Evolutionary conservation across 2,113 vertebrate genomes (phyloP), one percentile per base, ranked within the genome.

Genomic region (Thamnaconus septentrionalis): DNA sequence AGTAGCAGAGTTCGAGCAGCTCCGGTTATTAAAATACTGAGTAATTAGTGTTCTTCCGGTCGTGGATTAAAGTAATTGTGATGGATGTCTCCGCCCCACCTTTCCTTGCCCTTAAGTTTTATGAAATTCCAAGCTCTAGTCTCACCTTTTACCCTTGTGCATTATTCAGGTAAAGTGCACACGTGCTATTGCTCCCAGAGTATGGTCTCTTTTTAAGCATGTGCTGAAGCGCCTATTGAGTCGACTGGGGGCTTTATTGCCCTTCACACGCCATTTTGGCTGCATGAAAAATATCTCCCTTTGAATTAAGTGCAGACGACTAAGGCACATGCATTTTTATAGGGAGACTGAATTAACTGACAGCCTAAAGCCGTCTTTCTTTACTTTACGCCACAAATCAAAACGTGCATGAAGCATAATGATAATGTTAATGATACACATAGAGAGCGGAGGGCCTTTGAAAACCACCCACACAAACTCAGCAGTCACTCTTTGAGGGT

Each of bases 241-340:
- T 78, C 80, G 48, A 75, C 71, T 70, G 56, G n/a, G 81, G 88
- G 87, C 90, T 92, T 87, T 87, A 91, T 92, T 88, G 86, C 84
- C 86, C 76, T 85, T 87, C 87, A 75, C 79, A 78, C 81, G 84
- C 76, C 81, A 79, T 86, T 85, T 85, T 81, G 86, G 82, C 84
- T 88, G 73, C 71, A 65, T 81, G 82, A 85, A 87, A 90, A 89
- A 90, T 71, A 80, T 60, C 85, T 83, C 71, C 80, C 83, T 89
- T 88, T 84, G 82, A 85, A 89, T 88, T 88, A 86, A 89, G 87
- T 89, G 86, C 88, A 90, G 89, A 91, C 90, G 81, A 87, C 85
- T 84, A 82, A 90, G 82, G 84, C 75, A 11, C 75, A 86, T 82
- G 73, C 68, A 83, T 82, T 86, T 50, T 88, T 78, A 73, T 81